These are phyloP conservation scores for Nycticryphes semicollaris DNA, from an alignment of 2,113 vertebrate species.

Conservation along the genomic window DNA sequence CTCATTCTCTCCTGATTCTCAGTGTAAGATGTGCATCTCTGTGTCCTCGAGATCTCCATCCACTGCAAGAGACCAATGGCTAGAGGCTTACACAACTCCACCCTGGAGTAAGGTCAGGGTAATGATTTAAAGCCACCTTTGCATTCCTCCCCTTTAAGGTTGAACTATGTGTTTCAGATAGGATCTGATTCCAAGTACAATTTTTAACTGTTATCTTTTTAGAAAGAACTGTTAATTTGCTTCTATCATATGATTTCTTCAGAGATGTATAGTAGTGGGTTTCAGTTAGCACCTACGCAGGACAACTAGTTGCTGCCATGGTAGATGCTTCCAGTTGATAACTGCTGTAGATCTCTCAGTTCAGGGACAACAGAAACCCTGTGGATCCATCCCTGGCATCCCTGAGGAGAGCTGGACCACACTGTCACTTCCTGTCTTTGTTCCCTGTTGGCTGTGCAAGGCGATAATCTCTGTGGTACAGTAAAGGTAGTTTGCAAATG, in stretches of 20 bases:
- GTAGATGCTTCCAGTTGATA: not conserved
- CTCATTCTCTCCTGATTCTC: not conserved
- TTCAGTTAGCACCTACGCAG: not conserved
- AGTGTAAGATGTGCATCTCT: not conserved
- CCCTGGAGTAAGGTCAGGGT: not conserved
- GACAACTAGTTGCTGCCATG: not conserved
- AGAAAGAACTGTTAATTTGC: not conserved
- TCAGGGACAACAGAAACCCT: not conserved
- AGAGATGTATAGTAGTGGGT: not conserved
- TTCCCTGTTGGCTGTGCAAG: not conserved
- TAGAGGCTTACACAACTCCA: not conserved
- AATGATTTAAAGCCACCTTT: not conserved
- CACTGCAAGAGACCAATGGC: not conserved
- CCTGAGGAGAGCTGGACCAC: not conserved
- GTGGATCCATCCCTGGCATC: not conserved
- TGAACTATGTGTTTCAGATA: not conserved
- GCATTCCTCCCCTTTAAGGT: not conserved
- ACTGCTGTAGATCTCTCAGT: not conserved
- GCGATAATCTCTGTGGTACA: not conserved
- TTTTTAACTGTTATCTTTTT: not conserved
- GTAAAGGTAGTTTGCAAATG: not conserved
- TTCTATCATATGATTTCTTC: not conserved
- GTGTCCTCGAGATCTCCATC: not conserved
- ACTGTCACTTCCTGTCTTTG: not conserved
- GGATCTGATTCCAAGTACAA: not conserved